Conservation (phyloP, 2,797 vertebrate genomes). For the Pristis pectinata region DNA sequence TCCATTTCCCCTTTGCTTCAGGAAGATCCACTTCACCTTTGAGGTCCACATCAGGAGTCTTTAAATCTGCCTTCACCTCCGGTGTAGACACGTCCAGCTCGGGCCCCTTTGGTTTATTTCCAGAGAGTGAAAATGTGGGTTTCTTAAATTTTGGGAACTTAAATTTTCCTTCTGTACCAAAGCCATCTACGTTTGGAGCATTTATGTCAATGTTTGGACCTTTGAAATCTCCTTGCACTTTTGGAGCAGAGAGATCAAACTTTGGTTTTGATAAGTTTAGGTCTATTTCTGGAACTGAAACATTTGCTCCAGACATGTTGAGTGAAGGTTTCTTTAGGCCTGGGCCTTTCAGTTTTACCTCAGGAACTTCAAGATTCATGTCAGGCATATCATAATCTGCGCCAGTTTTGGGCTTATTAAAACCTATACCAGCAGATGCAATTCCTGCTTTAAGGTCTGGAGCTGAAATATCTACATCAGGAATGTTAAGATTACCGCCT, state of each 20-base stretch:
- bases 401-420: background rate
- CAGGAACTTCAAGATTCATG: conserved; percentile 33
- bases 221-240: background rate
- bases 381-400: conserved; percentile 14
- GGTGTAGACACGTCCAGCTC: background rate
- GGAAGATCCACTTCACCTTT: conserved; percentile 39
- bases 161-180: conserved; percentile 47
- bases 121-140: conserved; percentile 31
- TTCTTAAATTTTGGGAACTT: conserved; percentile 50
- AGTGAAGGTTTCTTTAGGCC: conserved; percentile 12
- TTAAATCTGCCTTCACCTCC: conserved; percentile 35
- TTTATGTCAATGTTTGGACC: conserved; percentile 36
- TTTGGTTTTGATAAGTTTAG: background rate
- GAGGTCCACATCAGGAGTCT: conserved; percentile 42
- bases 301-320: background rate
- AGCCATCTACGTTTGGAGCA: conserved; percentile 45
- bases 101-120: conserved; percentile 12
- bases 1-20: conserved; percentile 47
- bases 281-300: background rate
- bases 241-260: conserved; percentile 14
- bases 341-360: conserved; percentile 35
- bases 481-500: conserved; percentile 44
- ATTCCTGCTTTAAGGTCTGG: conserved; percentile 10
- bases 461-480: conserved; percentile 46
- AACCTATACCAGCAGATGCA: background rate